phyloP scores from a whole-genome alignment of 1,140 invertebrate species.

The Bombus polaris region DNA sequence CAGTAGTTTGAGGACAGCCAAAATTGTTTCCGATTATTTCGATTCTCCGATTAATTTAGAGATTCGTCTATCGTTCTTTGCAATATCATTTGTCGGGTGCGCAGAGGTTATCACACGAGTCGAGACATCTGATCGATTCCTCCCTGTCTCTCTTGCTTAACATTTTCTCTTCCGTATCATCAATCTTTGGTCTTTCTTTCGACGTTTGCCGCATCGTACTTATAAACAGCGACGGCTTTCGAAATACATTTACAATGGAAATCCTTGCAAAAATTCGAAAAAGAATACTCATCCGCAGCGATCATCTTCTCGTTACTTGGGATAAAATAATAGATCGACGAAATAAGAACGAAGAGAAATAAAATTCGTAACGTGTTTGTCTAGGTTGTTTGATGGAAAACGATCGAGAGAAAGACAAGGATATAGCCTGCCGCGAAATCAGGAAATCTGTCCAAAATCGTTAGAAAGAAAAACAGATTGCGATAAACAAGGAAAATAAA shows the following conservation, averaged over 20 bases:
- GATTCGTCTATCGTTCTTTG: constrained; percentile 17
- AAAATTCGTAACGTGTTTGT: not conserved
- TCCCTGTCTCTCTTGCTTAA: not conserved
- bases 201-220: constrained; percentile 31
- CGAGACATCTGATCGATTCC: constrained; percentile 10
- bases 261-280: not conserved
- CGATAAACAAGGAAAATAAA: not conserved
- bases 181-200: constrained; percentile 1
- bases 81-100: constrained; percentile 2
- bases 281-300: not conserved
- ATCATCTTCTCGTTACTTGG: not conserved
- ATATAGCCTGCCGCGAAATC: not conserved
- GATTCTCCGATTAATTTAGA: constrained; percentile 19
- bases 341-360: not conserved
- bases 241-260: not conserved
- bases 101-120: constrained; percentile 10
- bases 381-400: not conserved
- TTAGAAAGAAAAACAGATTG: not conserved
- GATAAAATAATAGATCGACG: not conserved
- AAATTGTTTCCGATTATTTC: constrained; percentile 11
- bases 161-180: not conserved
- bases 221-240: constrained; percentile 14
- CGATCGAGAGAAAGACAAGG: constrained; percentile 4
- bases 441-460: not conserved
- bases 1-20: constrained; percentile 16